Evolutionary conservation across 2,113 vertebrate species (phyloP).

Genomic region (Carollia perspicillata): DNA sequence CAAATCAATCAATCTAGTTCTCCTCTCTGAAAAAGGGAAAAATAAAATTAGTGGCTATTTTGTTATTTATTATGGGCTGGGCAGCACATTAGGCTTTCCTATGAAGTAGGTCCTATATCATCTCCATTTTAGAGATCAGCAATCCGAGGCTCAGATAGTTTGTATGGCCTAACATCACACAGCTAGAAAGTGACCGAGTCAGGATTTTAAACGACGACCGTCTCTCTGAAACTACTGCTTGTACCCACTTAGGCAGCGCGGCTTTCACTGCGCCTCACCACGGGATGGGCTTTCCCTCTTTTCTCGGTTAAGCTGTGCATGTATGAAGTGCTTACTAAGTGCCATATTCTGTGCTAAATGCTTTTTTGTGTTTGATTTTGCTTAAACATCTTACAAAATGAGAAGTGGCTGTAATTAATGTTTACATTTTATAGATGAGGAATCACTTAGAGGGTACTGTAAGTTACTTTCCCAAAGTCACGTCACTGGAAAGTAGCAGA

Average conservation of each 20-base stretch:
- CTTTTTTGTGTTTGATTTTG: neutral
- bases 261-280: neutral
- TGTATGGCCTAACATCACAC: neutral
- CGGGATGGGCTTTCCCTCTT: neutral
- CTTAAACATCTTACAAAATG: neutral
- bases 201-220: neutral
- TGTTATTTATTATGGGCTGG: neutral
- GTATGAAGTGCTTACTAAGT: neutral
- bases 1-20: neutral
- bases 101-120: neutral
- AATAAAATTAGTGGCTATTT: neutral
- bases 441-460: neutral
- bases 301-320: neutral
- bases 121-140: neutral
- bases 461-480: neutral
- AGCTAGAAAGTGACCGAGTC: neutral
- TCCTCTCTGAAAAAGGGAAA: neutral
- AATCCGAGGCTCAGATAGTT: neutral
- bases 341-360: neutral
- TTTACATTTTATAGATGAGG: neutral
- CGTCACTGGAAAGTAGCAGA: neutral
- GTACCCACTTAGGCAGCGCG: neutral
- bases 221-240: neutral
- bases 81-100: neutral
- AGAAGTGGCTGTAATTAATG: neutral